These are phyloP conservation scores for Alethe castanea DNA, from an alignment of 2,113 vertebrate species.

Conservation along the genomic window DNA sequence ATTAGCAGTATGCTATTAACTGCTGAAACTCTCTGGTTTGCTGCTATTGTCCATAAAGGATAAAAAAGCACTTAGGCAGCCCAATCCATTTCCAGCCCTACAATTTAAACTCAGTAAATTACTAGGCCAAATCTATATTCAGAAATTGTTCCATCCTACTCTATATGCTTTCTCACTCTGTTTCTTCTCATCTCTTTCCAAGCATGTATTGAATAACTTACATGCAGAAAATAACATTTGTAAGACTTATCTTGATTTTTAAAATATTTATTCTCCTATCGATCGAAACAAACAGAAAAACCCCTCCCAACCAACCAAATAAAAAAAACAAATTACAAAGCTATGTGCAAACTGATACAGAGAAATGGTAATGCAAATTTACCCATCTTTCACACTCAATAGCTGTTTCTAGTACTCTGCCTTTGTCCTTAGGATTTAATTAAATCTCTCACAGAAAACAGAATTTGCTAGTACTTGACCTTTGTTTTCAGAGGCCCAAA, in stretches of 20 bases:
- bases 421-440: slow-evolving; percentile 64
- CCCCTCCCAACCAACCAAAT: too few relatives aligned
- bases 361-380: neutral
- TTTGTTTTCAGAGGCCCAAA: slow-evolving; percentile 38
- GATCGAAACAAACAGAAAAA: neutral
- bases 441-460: slow-evolving; percentile 54
- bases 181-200: neutral
- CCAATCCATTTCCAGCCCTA: neutral
- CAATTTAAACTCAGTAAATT: neutral
- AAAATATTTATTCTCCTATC: neutral
- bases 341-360: neutral
- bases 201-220: neutral
- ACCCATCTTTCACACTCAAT: neutral
- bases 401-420: slow-evolving; percentile 38
- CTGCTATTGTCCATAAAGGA: neutral
- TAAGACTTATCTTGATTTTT: neutral
- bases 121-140: neutral
- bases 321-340: neutral
- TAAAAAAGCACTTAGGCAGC: neutral
- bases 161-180: neutral
- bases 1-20: neutral
- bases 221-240: neutral
- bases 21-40: neutral
- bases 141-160: neutral
- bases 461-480: slow-evolving; percentile 60